phyloP scores from a whole-genome alignment of 2,797 vertebrate species.

The Nyctalus aviator region DNA sequence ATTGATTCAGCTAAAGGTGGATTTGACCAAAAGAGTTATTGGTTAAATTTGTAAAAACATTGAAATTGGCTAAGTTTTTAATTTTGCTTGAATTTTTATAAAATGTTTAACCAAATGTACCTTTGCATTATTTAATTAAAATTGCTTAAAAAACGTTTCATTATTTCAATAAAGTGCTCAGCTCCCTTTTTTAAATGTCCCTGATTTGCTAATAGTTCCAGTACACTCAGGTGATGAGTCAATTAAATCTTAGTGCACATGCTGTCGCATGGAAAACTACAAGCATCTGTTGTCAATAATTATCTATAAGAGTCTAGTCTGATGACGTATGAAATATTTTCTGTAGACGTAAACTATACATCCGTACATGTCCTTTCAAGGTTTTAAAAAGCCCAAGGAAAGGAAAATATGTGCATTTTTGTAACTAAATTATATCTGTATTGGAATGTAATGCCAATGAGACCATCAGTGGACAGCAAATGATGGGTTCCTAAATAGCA shows the following conservation, averaged over 20 bases:
- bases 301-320: slow-evolving; percentile 72
- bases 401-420: slow-evolving; percentile 72
- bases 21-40: slow-evolving; percentile 81
- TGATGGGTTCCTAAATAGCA: background rate
- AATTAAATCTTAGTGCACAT: slow-evolving; percentile 81
- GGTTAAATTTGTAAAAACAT: slow-evolving; percentile 84
- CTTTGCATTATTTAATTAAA: slow-evolving; percentile 88
- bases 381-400: slow-evolving; percentile 58
- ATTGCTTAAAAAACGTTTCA: slow-evolving; percentile 80
- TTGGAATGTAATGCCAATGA: slow-evolving; percentile 19
- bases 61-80: slow-evolving; percentile 85
- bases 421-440: slow-evolving; percentile 61
- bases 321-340: slow-evolving; percentile 75
- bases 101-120: slow-evolving; percentile 87
- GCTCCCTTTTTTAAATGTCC: slow-evolving; percentile 77
- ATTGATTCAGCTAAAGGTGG: slow-evolving; percentile 75
- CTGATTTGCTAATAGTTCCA: slow-evolving; percentile 79
- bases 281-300: slow-evolving; percentile 80
- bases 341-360: slow-evolving; percentile 74
- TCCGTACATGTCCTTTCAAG: slow-evolving; percentile 62
- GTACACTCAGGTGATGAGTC: slow-evolving; percentile 85
- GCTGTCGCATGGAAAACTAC: slow-evolving; percentile 83
- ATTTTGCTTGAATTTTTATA: slow-evolving; percentile 89
- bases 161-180: slow-evolving; percentile 81
- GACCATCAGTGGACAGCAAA: slow-evolving; percentile 20